Conservation (phyloP, 2,888 invertebrate genomes). For the Operophtera brumata region DNA sequence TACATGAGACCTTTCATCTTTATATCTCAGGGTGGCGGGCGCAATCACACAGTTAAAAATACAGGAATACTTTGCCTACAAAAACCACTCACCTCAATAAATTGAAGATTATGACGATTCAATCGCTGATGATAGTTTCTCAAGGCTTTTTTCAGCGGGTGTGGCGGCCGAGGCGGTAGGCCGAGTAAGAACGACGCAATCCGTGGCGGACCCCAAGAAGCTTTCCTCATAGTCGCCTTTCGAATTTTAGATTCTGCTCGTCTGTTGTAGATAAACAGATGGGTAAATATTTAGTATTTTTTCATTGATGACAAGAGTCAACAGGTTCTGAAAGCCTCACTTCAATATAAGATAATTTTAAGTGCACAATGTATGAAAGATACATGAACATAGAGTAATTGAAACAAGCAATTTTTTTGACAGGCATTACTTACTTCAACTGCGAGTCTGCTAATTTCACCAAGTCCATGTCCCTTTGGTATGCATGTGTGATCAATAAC, state of each 20-base stretch:
- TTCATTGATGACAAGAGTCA: too few relatives aligned
- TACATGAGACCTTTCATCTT: too few relatives aligned
- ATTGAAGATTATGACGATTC: conserved; percentile 65
- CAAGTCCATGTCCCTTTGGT: conserved; percentile 62
- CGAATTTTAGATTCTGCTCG: conserved; percentile 60
- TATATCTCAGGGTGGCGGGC: too few relatives aligned
- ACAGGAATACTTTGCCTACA: neutral
- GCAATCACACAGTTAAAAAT: too few relatives aligned
- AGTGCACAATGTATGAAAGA: too few relatives aligned
- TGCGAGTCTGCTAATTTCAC: conserved; percentile 56
- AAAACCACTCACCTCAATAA: conserved; percentile 52
- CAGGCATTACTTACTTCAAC: conserved; percentile 53
- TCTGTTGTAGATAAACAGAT: conserved; percentile 41
- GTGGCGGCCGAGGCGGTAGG: conserved; percentile 64
- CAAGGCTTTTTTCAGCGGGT: conserved; percentile 68
- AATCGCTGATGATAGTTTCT: conserved; percentile 62
- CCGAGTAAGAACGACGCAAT: conserved; percentile 71
- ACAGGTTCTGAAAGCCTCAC: too few relatives aligned
- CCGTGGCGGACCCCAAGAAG: conserved; percentile 63
- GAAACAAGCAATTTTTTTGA: too few relatives aligned
- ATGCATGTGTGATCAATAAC: conserved; percentile 49
- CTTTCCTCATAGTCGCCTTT: conserved; percentile 45
- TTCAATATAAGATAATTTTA: too few relatives aligned
- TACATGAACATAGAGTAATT: neutral
- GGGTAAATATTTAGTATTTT: too few relatives aligned